phyloP scores from a whole-genome alignment of 1,140 invertebrate species.

The Drosophila persimilis region DNA sequence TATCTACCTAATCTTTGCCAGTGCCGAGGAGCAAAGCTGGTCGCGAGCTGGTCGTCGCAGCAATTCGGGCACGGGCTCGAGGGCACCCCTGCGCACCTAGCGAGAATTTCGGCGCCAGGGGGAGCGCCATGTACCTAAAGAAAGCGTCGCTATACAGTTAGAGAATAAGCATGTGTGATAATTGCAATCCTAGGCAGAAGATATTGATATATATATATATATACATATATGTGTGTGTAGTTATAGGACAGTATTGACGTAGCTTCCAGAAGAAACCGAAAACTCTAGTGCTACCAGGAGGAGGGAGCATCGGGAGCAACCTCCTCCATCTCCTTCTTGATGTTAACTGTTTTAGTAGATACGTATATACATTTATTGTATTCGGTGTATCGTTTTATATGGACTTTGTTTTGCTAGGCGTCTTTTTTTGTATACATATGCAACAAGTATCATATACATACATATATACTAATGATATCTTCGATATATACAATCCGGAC shows the following conservation, averaged over 20 bases:
- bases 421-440: slow-evolving; percentile 35
- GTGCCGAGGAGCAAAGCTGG: slow-evolving; percentile 92
- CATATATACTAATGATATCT: slow-evolving; percentile 7
- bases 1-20: slow-evolving; percentile 92
- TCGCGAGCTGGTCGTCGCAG: slow-evolving; percentile 62
- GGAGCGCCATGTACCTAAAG: slow-evolving; percentile 11
- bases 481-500: not conserved
- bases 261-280: slow-evolving; percentile 34
- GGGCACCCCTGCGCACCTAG: slow-evolving; percentile 27
- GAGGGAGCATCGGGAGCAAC: not conserved
- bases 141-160: slow-evolving; percentile 23
- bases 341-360: slow-evolving; percentile 33
- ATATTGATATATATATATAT: slow-evolving; percentile 4
- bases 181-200: slow-evolving; percentile 23
- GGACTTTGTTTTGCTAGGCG: slow-evolving; percentile 49
- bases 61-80: not conserved
- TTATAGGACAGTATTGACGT: slow-evolving; percentile 11
- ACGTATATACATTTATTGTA: slow-evolving; percentile 8
- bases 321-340: slow-evolving; percentile 1
- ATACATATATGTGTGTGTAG: slow-evolving; percentile 10
- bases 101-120: not conserved
- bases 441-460: slow-evolving; percentile 18
- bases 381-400: slow-evolving; percentile 38
- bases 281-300: slow-evolving; percentile 38
- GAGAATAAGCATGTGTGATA: slow-evolving; percentile 54